A percentile compares a stretch with the other conserved stretches of the same genome.
Conservation (phyloP, 2,888 invertebrate genomes). For the Melipona bicolor region DNA sequence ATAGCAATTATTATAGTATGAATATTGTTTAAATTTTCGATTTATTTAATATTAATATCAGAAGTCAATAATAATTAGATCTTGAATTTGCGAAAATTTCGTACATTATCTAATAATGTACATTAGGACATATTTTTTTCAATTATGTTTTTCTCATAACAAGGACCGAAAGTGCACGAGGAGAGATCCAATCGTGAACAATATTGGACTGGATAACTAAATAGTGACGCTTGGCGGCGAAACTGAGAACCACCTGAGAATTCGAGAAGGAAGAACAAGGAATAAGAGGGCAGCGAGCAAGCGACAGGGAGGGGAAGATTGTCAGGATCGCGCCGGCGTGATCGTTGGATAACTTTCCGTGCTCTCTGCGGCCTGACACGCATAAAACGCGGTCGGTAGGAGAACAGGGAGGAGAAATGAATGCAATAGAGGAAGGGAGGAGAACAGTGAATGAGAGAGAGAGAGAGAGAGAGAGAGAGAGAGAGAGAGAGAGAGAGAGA, state of each 20-base stretch:
- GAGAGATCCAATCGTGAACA: background rate
- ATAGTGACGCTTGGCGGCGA: conserved; percentile 37
- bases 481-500: background rate
- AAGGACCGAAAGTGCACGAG: background rate
- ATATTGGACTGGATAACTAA: background rate
- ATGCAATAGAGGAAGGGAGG: conserved; percentile 7
- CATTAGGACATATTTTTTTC: background rate
- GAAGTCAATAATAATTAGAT: too few species aligned
- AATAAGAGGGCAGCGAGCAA: background rate
- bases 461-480: conserved; percentile 28
- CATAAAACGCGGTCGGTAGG: conserved; percentile 65
- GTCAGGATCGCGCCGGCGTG: conserved; percentile 60
- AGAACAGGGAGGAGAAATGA: conserved; percentile 42
- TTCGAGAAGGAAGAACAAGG: conserved; percentile 28
- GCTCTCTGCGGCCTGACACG: conserved; percentile 65
- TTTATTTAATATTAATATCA: too few species aligned
- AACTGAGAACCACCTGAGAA: conserved; percentile 24
- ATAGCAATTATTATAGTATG: too few species aligned
- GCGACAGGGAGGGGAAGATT: conserved; percentile 5
- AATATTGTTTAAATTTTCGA: too few species aligned
- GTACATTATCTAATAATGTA: too few species aligned
- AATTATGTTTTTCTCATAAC: background rate
- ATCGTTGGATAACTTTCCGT: conserved; percentile 71
- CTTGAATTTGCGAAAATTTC: too few species aligned
- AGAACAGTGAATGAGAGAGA: conserved; percentile 41